phyloP scores from a whole-genome alignment of 2,797 vertebrate genomes.

The Phaenicophaeus curvirostris region DNA sequence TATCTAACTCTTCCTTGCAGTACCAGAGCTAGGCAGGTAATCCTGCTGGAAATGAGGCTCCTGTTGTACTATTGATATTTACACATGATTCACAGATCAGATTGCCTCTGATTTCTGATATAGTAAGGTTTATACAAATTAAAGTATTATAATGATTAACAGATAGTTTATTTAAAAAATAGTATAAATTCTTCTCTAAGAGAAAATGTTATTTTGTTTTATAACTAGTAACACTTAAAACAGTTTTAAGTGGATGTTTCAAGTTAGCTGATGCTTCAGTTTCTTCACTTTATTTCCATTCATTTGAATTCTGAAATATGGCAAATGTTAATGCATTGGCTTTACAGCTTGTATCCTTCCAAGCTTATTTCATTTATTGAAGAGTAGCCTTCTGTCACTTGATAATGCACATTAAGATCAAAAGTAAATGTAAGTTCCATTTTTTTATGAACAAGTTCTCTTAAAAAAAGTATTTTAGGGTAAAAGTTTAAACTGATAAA shows the following conservation, averaged over 20 bases:
- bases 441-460: neutral
- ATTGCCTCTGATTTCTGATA: slow-evolving; percentile 35
- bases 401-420: neutral
- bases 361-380: neutral
- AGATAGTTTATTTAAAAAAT: slow-evolving; percentile 12
- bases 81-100: neutral
- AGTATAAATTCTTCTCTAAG: slow-evolving; percentile 21
- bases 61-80: neutral
- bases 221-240: neutral
- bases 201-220: neutral
- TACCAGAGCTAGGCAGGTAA: neutral
- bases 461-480: neutral
- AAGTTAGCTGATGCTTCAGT: neutral
- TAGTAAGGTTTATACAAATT: slow-evolving; percentile 3
- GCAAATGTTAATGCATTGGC: neutral
- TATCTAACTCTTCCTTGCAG: neutral
- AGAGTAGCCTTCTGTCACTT: neutral
- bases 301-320: neutral
- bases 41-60: neutral
- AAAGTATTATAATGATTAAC: slow-evolving; percentile 16
- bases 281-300: neutral
- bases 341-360: neutral
- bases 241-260: neutral
- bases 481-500: neutral
- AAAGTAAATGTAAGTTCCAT: neutral